Percentiles rank a stretch among this genome's conserved stretches.
These are phyloP conservation scores for Microcaecilia unicolor DNA, from an alignment of 2,797 vertebrate species.

Conservation along the genomic window DNA sequence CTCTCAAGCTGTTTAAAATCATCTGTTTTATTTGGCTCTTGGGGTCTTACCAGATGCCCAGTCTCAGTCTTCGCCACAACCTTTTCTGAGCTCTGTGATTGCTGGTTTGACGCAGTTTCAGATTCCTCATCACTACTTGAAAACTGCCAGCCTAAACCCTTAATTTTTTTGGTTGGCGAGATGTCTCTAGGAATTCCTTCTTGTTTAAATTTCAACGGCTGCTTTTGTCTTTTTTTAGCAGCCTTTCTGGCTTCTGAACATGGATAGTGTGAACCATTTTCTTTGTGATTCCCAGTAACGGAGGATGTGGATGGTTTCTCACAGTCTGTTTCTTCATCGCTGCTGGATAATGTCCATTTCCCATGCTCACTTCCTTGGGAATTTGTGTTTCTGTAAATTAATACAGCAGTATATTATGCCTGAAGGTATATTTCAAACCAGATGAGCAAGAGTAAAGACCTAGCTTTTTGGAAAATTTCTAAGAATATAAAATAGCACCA, in stretches of 20 bases:
- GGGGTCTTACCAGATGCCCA: not conserved
- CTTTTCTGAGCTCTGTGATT: constrained; percentile 8
- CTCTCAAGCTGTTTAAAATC: constrained; percentile 7
- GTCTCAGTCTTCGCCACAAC: constrained; percentile 35
- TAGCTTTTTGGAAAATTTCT: too few relatives aligned
- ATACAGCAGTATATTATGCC: too few relatives aligned
- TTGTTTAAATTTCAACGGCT: constrained; percentile 27
- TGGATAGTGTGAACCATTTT: not conserved
- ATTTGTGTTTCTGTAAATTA: not conserved
- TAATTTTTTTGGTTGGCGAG: constrained; percentile 29
- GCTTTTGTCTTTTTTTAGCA: constrained; percentile 42
- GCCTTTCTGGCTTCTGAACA: constrained; percentile 54
- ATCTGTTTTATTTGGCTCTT: not conserved
- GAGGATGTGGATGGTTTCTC: constrained; percentile 34
- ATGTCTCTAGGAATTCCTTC: not conserved
- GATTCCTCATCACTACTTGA: constrained; percentile 78
- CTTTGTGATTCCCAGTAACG: accelerated
- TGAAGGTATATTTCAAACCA: too few relatives aligned
- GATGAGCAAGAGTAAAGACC: too few relatives aligned
- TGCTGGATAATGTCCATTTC: constrained; percentile 88
- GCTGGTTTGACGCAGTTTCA: constrained; percentile 22
- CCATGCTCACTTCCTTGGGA: constrained; percentile 76
- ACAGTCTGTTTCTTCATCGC: constrained; percentile 68
- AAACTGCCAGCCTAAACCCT: constrained; percentile 74
- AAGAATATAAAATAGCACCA: too few relatives aligned